phyloP scores from a whole-genome alignment of 1,140 invertebrate genomes.

The Saccostrea cuccullata region DNA sequence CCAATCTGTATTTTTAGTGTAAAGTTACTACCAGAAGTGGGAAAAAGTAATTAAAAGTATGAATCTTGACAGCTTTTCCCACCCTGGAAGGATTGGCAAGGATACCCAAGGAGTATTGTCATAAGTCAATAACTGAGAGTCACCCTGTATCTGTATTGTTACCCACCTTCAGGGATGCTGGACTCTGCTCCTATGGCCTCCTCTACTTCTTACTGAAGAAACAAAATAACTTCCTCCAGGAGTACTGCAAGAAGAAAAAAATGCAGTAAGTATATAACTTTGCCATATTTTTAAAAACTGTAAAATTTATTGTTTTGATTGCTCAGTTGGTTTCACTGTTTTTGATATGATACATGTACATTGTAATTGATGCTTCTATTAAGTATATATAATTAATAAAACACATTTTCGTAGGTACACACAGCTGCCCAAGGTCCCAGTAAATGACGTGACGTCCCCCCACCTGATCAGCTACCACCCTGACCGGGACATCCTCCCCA shows the following conservation, averaged over 20 bases:
- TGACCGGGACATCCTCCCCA: conserved; percentile 60
- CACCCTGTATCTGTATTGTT: conserved; percentile 62
- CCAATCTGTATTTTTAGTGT: no score
- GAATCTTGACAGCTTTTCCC: conserved; percentile 34
- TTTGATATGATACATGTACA: no score
- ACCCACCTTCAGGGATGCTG: conserved; percentile 62
- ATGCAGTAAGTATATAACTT: conserved; percentile 13
- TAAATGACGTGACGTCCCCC: conserved; percentile 53
- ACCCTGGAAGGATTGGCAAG: conserved; percentile 34
- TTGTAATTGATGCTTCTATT: no score
- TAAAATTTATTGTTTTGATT: no score
- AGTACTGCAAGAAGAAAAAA: conserved; percentile 55
- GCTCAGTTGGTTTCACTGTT: no score
- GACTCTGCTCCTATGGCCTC: conserved; percentile 66
- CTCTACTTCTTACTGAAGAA: conserved; percentile 63
- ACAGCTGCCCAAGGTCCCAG: conserved; percentile 52
- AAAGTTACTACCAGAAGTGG: no score
- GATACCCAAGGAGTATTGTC: conserved; percentile 60
- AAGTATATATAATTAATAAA: no score
- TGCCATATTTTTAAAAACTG: no score
- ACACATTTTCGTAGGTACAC: background rate
- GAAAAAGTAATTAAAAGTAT: no score
- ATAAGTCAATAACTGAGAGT: conserved; percentile 52
- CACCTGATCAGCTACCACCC: conserved; percentile 69
- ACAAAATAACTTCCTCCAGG: conserved; percentile 69